phyloP scores from a whole-genome alignment of 2,113 vertebrate species.

The Amphilophus citrinellus region DNA sequence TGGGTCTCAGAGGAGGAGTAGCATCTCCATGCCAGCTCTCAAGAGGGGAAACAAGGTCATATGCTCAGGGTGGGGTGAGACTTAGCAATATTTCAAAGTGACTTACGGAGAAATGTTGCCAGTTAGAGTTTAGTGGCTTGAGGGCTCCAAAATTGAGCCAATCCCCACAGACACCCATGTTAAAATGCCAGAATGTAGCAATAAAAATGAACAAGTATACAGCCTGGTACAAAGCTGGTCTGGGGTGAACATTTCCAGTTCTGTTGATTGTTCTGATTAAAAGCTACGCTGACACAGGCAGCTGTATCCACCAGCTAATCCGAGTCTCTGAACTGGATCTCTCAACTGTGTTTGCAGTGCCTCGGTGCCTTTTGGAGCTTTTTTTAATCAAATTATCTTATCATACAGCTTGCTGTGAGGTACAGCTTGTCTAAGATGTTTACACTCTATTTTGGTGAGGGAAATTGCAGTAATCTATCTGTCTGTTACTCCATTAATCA shows the following conservation, averaged over 20 bases:
- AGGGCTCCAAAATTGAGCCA: not conserved
- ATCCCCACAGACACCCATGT: not conserved
- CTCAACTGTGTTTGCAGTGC: not conserved
- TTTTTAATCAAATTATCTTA: not conserved
- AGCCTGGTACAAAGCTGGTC: not conserved
- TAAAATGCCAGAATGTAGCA: not conserved
- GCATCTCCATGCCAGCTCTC: not conserved
- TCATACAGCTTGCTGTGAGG: not conserved
- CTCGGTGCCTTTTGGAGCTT: not conserved
- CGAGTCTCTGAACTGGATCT: not conserved
- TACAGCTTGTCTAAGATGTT: no score
- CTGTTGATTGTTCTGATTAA: not conserved
- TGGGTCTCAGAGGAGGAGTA: not conserved
- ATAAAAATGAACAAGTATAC: no score
- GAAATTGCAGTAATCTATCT: no score
- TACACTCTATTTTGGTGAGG: no score
- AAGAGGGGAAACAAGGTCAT: not conserved
- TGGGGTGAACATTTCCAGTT: not conserved
- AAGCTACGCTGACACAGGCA: not conserved
- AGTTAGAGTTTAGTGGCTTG: not conserved
- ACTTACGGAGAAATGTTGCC: not conserved
- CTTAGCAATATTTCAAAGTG: not conserved
- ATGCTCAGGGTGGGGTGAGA: not conserved
- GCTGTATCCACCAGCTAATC: no score
- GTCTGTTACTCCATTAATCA: no score